Conservation (phyloP, 2,888 invertebrate genomes). For the Myathropa florea region DNA sequence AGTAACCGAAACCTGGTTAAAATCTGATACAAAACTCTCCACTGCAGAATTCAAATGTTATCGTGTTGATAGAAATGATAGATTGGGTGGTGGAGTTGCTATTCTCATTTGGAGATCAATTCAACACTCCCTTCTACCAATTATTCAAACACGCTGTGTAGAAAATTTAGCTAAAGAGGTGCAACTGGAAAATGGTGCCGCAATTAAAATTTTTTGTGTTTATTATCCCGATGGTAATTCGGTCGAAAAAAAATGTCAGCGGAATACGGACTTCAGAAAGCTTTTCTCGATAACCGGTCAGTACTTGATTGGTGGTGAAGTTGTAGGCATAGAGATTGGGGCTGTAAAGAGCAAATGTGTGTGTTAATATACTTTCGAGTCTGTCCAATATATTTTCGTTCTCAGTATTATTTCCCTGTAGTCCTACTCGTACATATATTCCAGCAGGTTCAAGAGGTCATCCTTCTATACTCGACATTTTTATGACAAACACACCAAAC, state of each 20-base stretch:
- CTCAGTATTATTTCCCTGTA: slow-evolving; percentile 6
- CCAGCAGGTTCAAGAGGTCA: slow-evolving; percentile 10
- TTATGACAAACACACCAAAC: slow-evolving; percentile 14
- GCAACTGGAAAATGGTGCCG: background rate
- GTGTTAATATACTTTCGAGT: slow-evolving; percentile 2
- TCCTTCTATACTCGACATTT: slow-evolving; percentile 26
- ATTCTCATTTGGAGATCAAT: slow-evolving; percentile 24
- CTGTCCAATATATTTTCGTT: background rate
- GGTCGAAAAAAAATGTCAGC: background rate
- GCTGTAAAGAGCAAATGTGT: slow-evolving; percentile 12
- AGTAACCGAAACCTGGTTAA: slow-evolving; percentile 23
- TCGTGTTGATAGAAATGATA: no score
- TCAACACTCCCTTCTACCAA: slow-evolving; percentile 7
- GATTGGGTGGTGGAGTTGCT: slow-evolving; percentile 17
- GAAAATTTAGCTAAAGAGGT: slow-evolving; percentile 18
- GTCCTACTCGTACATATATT: slow-evolving; percentile 11
- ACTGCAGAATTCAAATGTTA: no score
- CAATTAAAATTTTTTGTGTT: slow-evolving; percentile 5
- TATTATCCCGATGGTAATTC: slow-evolving; percentile 9
- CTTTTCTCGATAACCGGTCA: background rate
- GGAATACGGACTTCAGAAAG: background rate
- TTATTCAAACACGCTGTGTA: background rate
- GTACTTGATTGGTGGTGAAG: background rate
- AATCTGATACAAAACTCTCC: background rate
- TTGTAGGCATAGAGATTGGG: slow-evolving; percentile 3